Conservation (phyloP, 1,140 invertebrate genomes). For the Polypedilum vanderplanki region DNA sequence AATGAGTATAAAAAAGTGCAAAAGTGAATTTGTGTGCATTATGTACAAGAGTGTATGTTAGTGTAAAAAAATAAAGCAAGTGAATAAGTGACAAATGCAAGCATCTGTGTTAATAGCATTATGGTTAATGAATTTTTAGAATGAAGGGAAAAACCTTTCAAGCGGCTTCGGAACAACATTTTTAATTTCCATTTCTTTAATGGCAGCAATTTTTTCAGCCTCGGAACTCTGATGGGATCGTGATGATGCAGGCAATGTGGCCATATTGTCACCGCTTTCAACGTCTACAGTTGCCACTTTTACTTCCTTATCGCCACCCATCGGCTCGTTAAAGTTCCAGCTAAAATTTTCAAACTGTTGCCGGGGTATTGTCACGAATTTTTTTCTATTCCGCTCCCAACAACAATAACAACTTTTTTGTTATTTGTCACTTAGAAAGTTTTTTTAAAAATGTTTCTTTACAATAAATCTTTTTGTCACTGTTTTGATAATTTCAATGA, state of each 20-base stretch:
- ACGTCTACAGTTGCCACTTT: conserved; percentile 79
- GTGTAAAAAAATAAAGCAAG: not conserved
- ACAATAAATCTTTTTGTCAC: not conserved
- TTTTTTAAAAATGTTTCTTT: not conserved
- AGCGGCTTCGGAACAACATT: conserved; percentile 71
- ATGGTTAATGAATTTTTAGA: conserved; percentile 7
- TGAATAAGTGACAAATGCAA: not conserved
- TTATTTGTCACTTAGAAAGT: not conserved
- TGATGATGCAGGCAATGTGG: conserved; percentile 69
- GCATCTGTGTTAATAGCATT: not conserved
- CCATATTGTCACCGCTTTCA: conserved; percentile 74
- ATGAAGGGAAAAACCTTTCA: conserved; percentile 54
- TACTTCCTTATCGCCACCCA: conserved; percentile 66
- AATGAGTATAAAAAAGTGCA: not conserved
- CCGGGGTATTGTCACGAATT: conserved; percentile 22
- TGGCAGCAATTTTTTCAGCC: conserved; percentile 68
- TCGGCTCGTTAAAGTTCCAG: conserved; percentile 36
- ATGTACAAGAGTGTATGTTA: not conserved
- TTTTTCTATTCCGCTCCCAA: not conserved
- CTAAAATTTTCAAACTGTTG: conserved; percentile 18
- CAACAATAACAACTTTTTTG: not conserved
- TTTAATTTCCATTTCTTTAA: conserved; percentile 81
- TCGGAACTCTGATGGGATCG: conserved; percentile 59
- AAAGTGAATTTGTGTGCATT: not conserved
- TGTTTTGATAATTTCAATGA: not conserved